phyloP scores from a whole-genome alignment of 2,113 vertebrate species.

The Chlamydotis undulata region DNA sequence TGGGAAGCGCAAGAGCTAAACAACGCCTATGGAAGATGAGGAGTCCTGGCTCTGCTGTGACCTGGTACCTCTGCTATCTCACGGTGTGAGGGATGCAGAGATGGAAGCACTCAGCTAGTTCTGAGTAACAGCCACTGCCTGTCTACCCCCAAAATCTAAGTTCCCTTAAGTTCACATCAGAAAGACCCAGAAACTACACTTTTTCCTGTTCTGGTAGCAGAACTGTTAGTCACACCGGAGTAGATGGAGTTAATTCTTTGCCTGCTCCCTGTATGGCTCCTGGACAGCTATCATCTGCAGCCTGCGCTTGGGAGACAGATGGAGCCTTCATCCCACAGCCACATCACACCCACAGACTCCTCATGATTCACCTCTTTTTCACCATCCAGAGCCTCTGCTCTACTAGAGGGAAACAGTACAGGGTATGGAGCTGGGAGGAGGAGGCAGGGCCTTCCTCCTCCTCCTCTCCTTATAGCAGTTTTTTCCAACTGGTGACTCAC shows the following conservation, averaged over 20 bases:
- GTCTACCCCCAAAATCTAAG: not conserved
- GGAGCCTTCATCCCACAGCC: slow-evolving; percentile 35
- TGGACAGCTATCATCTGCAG: not conserved
- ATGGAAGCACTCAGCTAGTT: not conserved
- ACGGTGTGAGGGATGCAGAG: not conserved
- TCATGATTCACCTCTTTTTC: slow-evolving; percentile 38
- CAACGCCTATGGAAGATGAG: not conserved
- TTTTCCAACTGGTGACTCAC: slow-evolving; percentile 25
- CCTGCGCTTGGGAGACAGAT: slow-evolving; percentile 16
- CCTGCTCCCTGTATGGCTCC: not conserved
- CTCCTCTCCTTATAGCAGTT: not conserved
- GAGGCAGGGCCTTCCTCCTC: not conserved
- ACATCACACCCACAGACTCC: slow-evolving; percentile 15
- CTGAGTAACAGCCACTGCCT: not conserved
- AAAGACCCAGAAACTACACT: not conserved
- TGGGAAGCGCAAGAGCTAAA: not conserved
- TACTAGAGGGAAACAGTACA: not conserved
- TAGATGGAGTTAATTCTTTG: not conserved
- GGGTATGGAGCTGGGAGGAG: not conserved
- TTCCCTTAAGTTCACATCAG: not conserved
- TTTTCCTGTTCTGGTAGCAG: not conserved
- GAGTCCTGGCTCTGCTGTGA: not conserved
- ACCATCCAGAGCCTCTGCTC: not conserved
- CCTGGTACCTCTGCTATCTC: not conserved
- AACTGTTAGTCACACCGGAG: not conserved